Conservation (phyloP, 2,797 vertebrate genomes). For the Neosilurus mollespiculum region DNA sequence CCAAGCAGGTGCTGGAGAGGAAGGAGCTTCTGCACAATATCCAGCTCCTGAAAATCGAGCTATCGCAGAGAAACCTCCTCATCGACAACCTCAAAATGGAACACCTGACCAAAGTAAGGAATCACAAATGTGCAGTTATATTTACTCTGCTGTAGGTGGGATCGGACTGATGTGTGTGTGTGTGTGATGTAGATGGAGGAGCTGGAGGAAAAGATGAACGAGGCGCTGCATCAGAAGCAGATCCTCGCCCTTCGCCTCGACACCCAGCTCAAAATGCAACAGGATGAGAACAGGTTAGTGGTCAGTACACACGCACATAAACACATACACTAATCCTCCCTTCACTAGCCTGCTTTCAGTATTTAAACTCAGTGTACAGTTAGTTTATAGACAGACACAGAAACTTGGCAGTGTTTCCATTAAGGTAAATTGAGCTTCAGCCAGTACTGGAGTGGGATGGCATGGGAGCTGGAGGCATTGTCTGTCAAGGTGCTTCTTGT, state of each 20-base stretch:
- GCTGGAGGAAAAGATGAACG: slow-evolving; percentile 91
- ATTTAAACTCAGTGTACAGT: too few species aligned
- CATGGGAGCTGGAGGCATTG: too few species aligned
- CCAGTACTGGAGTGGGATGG: too few species aligned
- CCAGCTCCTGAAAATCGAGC: slow-evolving; percentile 90
- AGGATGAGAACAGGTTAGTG: slow-evolving; percentile 88
- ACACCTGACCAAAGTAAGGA: slow-evolving; percentile 87
- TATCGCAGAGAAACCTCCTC: slow-evolving; percentile 91
- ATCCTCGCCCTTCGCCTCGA: slow-evolving; percentile 86
- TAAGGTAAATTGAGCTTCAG: too few species aligned
- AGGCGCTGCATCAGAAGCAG: slow-evolving; percentile 91
- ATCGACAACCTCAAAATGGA: slow-evolving; percentile 95
- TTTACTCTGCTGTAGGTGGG: background rate
- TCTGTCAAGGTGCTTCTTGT: too few species aligned
- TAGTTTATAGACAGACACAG: too few species aligned
- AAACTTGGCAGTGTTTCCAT: too few species aligned
- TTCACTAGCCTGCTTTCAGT: too few species aligned
- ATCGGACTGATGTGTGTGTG: background rate
- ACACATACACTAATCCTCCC: background rate
- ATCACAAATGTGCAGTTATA: background rate
- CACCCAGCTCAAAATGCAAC: slow-evolving; percentile 86
- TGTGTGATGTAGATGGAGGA: slow-evolving; percentile 80
- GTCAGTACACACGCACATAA: background rate
- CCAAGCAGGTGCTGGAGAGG: slow-evolving; percentile 88
- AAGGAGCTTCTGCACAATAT: slow-evolving; percentile 90